Evolutionary conservation across 2,888 invertebrate species (phyloP), one percentile per base, ranked within the genome.

Genomic region (Xylocampa areola): DNA sequence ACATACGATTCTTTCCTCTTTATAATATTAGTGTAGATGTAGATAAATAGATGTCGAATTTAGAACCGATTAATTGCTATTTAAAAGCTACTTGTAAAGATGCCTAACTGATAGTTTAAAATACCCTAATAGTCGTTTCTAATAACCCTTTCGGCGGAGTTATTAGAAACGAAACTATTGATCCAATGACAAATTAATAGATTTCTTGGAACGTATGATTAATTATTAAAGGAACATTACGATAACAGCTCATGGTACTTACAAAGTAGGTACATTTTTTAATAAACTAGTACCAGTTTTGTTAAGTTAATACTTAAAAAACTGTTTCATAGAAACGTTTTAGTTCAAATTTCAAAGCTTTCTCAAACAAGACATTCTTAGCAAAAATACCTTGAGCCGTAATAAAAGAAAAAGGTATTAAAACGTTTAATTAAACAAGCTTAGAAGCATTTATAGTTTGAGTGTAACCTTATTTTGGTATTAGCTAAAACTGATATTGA

Each of bases 141-240:
- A n/a, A n/a, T n/a, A n/a, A n/a, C 13, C 29, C 13, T 27, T 25
- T 30, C 29, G 5, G 13, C n/a, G 29, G 29, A 13, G 29, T 13
- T 30, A 37, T 23, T 21, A 37, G 17, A 17, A 23, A 37, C 37
- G 4, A 23, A 21, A 36, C 13, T 23, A 23, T 23, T 37, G 23
- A 5, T 19, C n/a, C 13, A 37, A 25, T 7, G 7, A 21, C 25
- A 25, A 25, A 8, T 25, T 25, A 25, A 25, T 25, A 8, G 25
- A 8, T 2, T 2, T 8, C 25, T 25, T 25, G 25, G 25, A 25
- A 25, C 25, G 8, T 6, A 10, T 8, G 8, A 25, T 25, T 6
- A 25, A 25, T 25, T 25, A 25, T 25, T 25, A 10, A 25, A 25
- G 25, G 25, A 10, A 1, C 25, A 25, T 25, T 25, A 25, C 6